Base-by-base conservation (phyloP, 2,113 vertebrate genomes). In the Zootoca vivipara region DNA sequence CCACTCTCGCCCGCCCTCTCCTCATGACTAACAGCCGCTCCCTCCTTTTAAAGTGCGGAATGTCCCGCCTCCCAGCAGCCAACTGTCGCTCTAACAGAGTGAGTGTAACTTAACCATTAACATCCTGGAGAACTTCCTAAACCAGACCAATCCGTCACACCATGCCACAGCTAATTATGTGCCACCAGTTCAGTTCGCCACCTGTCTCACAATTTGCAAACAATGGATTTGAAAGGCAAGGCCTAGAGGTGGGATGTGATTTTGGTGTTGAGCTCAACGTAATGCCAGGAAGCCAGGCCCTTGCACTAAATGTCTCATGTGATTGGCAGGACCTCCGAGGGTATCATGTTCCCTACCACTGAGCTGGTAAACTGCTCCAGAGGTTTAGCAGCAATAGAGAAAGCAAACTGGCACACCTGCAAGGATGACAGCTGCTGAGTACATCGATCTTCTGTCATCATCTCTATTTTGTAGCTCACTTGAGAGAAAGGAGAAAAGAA, bases 401-500 rank as follows among this genome's bases (percentile, higher is more conserved):
- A 30, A 78, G 30, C 26, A 89, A 58, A 28, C 8, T 72, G 33
- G 33, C 52, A 73, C n/a, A n/a, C 16, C 67, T 87, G 42, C 52
- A n/a, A n/a, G 67, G 81, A 73, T 64, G 74, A 79, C 7, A 79
- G 67, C 16, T 52, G 42, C 28, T 46, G 56, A 85, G 7, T 22
- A 64, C 20, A 85, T 80, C 73, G 35, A 72, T 65, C 38, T 89
- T 89, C 52, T 38, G 78, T 35, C 83, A 79, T 56, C 42, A 80
- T 80, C 77, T 73, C 38, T 69, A 28, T 72, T 80, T 85, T 64
- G 52, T 58, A 80, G 26, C 33, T 33, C 8, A 26, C 52, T 58
- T 35, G 52, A 85, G 40, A 89, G 33, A 78, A 56, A 69, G 18
- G 15, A 5, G 20, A 75, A 84, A 7, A 24, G 56, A 62, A 30